Evolutionary conservation across 2,888 invertebrate genomes (phyloP), one percentile per base, ranked within the genome.

Genomic region (Crossocerus cetratus): DNA sequence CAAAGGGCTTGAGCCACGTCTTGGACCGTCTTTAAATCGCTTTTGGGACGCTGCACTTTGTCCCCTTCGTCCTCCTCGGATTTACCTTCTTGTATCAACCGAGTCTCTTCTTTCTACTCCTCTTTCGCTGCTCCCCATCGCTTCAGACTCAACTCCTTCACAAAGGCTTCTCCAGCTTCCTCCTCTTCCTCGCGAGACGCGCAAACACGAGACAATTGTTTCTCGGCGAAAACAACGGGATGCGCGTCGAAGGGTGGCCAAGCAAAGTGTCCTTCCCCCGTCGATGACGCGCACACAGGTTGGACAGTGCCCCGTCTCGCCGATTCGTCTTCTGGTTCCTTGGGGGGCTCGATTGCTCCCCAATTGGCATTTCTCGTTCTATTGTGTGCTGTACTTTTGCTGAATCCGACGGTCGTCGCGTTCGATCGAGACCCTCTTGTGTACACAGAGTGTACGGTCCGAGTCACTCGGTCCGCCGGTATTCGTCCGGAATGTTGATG

Each of bases 191-290:
- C n/a, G 69, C 63, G 71, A 64, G 42, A 72, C 77, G 80, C 84
- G 81, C 84, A 84, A 84, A 70, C 83, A 79, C 84, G 80, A 77
- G 83, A 83, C 73, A 43, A 73, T 83, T 83, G 84, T 84, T 84
- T 83, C 66, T 58, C 77, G 70, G 71, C 56, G 78, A 78, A 84
- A 84, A 84, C 84, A 83, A 83, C 76, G 81, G 79, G 83, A 82
- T 79, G 78, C 81, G 75, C 83, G 72, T 77, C 69, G 74, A 76
- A 76, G 76, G 69, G 67, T 72, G 72, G 65, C 53, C 61, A 32
- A 32, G 8, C 75, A 18, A 70, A 68, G 61, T 67, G 32, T 32
- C 49, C 49, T 18, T 49, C 18, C 49, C 49, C 18, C 8, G 16
- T 18, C 16, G 49, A 49, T 49, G 8, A 8, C 32, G 32, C 32